A percentile compares a stretch with the other conserved stretches of the same genome.
Conservation (phyloP, 2,888 invertebrate genomes). For the Yponomeuta evonymella region DNA sequence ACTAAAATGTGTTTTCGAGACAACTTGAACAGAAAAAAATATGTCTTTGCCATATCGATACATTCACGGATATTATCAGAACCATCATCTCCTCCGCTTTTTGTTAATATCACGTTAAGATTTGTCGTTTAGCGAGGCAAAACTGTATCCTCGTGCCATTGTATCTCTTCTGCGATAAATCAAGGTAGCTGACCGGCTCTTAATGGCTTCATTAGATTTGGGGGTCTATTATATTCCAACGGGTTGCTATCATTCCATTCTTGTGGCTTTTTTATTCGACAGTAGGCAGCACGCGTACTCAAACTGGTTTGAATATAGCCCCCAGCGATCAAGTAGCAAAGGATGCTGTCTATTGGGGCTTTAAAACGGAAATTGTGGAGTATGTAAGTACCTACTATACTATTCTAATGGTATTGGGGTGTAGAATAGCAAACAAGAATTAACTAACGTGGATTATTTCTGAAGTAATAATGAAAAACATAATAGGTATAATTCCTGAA, state of each 20-base stretch:
- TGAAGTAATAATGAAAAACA: not conserved
- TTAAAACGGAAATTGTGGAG: not conserved
- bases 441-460: not conserved
- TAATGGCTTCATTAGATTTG: conserved; percentile 17
- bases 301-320: conserved; percentile 14
- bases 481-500: too few relatives aligned
- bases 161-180: conserved; percentile 4
- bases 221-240: not conserved
- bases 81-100: not conserved
- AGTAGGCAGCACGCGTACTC: not conserved
- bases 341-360: not conserved
- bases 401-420: not conserved
- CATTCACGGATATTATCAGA: not conserved
- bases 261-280: conserved; percentile 2
- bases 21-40: not conserved
- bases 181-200: not conserved
- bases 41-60: not conserved
- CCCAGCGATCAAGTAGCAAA: conserved; percentile 32
- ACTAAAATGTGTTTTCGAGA: not conserved
- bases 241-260: not conserved
- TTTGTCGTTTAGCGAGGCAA: not conserved
- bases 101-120: not conserved
- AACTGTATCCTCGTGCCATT: not conserved
- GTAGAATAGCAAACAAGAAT: not conserved
- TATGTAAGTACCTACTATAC: not conserved